Conservation (phyloP, 2,888 invertebrate genomes). For the Clunio marinus region DNA sequence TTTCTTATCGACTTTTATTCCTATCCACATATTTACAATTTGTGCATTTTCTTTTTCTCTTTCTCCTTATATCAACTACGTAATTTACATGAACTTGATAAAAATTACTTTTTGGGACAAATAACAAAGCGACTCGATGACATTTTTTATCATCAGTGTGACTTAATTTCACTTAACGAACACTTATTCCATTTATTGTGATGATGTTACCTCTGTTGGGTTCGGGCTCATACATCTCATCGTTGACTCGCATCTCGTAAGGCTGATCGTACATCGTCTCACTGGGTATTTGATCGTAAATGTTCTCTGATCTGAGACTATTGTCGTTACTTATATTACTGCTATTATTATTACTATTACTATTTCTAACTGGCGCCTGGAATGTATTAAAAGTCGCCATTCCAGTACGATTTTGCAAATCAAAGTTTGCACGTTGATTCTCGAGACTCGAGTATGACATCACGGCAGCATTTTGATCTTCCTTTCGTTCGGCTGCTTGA, state of each 20-base stretch:
- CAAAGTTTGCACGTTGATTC: conserved; percentile 49
- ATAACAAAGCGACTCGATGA: conserved; percentile 17
- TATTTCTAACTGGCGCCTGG: conserved; percentile 49
- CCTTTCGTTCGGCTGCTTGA: conserved; percentile 79
- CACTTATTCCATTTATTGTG: conserved; percentile 85
- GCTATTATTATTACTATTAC: conserved; percentile 50
- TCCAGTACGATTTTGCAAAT: conserved; percentile 44
- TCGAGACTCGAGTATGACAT: conserved; percentile 84
- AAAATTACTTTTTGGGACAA: conserved; percentile 35
- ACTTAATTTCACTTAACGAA: conserved; percentile 55
- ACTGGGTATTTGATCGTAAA: conserved; percentile 61
- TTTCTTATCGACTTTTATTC: too few species aligned
- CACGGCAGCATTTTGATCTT: conserved; percentile 80
- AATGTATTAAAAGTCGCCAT: conserved; percentile 51
- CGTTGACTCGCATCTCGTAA: conserved; percentile 60
- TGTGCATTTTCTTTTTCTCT: too few species aligned
- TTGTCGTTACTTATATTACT: conserved; percentile 43
- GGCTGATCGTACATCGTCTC: conserved; percentile 74
- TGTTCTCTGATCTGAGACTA: conserved; percentile 48
- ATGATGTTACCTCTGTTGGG: conserved; percentile 55
- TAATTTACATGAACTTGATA: conserved; percentile 25
- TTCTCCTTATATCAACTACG: too few species aligned
- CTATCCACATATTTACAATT: too few species aligned
- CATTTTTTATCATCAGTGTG: neutral
- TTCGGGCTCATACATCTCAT: conserved; percentile 57